Evolutionary conservation across 2,797 vertebrate species (phyloP).

Genomic region (Amazona finschi): DNA sequence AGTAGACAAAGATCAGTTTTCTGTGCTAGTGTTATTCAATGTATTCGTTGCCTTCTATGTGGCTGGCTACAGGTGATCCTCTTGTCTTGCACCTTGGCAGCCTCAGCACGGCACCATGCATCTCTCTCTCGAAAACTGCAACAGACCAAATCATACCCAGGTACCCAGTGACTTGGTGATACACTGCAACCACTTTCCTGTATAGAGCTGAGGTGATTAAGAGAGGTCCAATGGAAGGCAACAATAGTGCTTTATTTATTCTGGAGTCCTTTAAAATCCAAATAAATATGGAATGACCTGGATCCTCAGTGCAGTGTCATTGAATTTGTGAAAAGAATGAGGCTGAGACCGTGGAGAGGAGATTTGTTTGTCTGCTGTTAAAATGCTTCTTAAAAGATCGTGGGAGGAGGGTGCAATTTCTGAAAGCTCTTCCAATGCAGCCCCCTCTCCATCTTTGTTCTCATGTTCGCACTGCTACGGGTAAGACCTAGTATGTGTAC

Average conservation of each 20-base stretch:
- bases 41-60: neutral
- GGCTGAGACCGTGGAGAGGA: neutral
- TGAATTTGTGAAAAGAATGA: neutral
- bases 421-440: neutral
- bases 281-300: neutral
- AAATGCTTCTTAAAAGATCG: neutral
- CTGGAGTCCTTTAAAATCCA: neutral
- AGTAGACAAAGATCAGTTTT: conserved; percentile 6
- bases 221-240: neutral
- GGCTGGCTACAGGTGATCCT: neutral
- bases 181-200: neutral
- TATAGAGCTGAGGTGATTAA: neutral
- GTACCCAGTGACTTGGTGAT: neutral
- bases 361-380: neutral
- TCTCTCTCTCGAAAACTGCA: neutral
- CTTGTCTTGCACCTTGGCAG: neutral
- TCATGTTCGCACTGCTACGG: neutral
- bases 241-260: neutral
- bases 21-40: neutral
- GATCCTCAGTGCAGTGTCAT: neutral
- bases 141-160: neutral
- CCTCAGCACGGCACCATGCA: neutral
- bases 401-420: neutral
- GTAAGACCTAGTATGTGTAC: neutral
- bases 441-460: neutral